Conservation (phyloP, 2,113 vertebrate genomes). For the Stomatorhinus ivindoensis region DNA sequence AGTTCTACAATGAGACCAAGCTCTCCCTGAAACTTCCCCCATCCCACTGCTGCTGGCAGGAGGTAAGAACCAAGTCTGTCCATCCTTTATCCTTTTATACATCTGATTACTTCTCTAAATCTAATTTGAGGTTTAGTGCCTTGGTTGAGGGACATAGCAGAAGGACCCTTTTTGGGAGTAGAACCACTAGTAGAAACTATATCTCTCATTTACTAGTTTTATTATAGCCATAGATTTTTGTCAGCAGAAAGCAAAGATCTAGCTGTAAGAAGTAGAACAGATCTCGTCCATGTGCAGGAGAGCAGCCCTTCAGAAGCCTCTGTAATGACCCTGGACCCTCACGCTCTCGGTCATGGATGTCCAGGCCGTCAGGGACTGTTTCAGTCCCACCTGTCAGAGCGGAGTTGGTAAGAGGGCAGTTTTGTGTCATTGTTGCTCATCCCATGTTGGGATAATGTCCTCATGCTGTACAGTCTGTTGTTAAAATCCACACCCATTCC, state of each 20-base stretch:
- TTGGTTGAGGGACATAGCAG: background rate
- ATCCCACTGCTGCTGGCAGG: conserved; percentile 47
- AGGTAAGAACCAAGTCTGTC: conserved; percentile 20
- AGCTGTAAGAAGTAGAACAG: background rate
- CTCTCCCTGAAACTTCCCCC: conserved; percentile 32
- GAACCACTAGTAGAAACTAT: background rate
- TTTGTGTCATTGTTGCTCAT: background rate
- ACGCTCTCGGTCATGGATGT: conserved; percentile 10
- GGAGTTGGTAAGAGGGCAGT: conserved; percentile 25
- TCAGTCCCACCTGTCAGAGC: background rate
- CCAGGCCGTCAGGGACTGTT: background rate
- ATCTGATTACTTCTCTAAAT: background rate
- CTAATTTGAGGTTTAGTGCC: background rate
- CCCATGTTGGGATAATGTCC: background rate
- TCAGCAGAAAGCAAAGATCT: background rate
- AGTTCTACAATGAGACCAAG: conserved; percentile 45
- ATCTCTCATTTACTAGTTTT: background rate
- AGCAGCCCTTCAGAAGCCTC: conserved; percentile 8
- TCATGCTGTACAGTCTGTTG: background rate
- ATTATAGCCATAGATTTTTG: background rate
- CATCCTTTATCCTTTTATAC: background rate
- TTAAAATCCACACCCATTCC: background rate
- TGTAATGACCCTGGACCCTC: conserved; percentile 23
- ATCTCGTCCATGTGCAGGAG: conserved; percentile 33
- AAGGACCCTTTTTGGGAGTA: background rate